Evolutionary conservation across 2,797 vertebrate species (phyloP).

Genomic region (Anolis apletophallus): DNA sequence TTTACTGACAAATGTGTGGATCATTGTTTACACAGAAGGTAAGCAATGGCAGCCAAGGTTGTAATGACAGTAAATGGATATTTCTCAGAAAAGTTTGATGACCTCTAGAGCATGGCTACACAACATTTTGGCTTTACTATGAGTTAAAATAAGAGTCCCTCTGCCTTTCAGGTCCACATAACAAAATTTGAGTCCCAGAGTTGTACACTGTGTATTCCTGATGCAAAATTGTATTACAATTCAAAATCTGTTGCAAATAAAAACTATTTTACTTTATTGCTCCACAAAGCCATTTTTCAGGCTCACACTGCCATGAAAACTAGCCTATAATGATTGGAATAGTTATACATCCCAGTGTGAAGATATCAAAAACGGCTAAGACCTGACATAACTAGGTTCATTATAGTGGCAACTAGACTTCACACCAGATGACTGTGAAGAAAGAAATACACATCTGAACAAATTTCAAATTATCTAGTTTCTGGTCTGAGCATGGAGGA

Average conservation of each 20-base stretch:
- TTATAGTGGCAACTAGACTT: neutral
- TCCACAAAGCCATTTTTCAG: fast-evolving
- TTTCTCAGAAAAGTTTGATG: neutral
- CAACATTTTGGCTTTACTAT: neutral
- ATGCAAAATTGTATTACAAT: neutral
- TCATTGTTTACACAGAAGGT: constrained; percentile 1
- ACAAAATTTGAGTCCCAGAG: neutral
- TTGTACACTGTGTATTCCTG: neutral
- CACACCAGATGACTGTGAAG: neutral
- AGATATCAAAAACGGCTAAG: neutral
- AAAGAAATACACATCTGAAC: neutral
- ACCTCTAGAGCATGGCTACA: neutral
- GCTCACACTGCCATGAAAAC: neutral
- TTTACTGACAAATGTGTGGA: constrained; percentile 7
- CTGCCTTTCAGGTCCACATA: neutral
- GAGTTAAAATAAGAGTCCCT: neutral
- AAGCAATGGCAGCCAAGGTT: neutral
- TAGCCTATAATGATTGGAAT: neutral
- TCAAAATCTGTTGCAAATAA: neutral
- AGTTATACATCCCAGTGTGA: neutral
- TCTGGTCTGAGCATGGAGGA: neutral
- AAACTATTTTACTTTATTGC: fast-evolving
- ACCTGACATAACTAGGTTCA: neutral
- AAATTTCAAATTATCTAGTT: neutral
- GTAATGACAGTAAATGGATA: neutral